Evolutionary conservation across 2,888 invertebrate species (phyloP).

Genomic region (Ophonus ardosiacus): DNA sequence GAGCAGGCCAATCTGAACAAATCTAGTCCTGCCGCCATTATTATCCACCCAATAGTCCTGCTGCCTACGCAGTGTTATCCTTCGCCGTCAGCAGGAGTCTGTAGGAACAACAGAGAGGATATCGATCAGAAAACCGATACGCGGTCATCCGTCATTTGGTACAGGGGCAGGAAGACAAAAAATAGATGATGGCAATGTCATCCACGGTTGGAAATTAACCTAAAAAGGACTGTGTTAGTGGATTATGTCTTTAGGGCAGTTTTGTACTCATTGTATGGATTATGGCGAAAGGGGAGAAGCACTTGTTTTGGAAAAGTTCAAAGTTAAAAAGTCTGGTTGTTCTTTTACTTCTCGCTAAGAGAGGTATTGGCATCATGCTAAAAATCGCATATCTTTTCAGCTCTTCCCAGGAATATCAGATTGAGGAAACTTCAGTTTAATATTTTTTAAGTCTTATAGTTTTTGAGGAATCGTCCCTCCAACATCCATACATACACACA

Average conservation of each 20-base stretch:
- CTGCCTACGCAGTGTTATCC: constrained; percentile 1
- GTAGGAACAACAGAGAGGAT: background rate
- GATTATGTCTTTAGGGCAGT: background rate
- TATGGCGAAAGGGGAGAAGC: background rate
- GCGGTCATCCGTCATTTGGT: background rate
- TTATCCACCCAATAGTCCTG: background rate
- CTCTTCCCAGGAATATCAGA: too few species aligned
- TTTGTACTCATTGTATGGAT: background rate
- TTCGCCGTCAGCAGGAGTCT: background rate
- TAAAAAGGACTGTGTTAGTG: background rate
- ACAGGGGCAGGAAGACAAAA: background rate
- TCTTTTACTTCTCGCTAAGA: too few species aligned
- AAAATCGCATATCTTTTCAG: too few species aligned
- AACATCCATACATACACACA: too few species aligned
- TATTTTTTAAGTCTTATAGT: too few species aligned
- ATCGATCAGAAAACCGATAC: constrained; percentile 1
- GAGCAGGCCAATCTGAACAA: background rate
- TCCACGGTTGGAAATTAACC: background rate
- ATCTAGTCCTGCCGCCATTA: background rate
- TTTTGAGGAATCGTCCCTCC: too few species aligned
- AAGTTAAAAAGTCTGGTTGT: too few species aligned
- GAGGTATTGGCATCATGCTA: too few species aligned
- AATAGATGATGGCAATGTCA: background rate
- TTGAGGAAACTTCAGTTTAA: too few species aligned
- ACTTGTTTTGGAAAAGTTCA: too few species aligned